Evolutionary conservation across 2,113 vertebrate species (phyloP).

Genomic region (Hippolais icterina): DNA sequence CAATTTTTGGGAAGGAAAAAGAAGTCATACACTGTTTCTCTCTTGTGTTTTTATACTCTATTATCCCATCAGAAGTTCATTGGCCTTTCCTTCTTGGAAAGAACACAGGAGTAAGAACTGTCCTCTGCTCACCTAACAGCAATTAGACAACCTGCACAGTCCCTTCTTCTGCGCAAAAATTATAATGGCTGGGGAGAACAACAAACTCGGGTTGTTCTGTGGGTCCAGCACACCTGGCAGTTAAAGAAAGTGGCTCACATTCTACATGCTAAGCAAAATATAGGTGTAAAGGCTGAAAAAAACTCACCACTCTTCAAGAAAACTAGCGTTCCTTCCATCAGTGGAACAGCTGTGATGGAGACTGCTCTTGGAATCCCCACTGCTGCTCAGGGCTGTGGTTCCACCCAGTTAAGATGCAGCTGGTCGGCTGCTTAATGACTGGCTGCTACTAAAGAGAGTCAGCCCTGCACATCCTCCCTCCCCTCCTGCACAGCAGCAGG

Average conservation of each 20-base stretch:
- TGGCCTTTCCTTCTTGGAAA: background rate
- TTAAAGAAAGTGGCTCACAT: background rate
- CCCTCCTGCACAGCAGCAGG: background rate
- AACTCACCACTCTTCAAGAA: background rate
- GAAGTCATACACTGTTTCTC: rapidly evolving
- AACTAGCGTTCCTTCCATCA: background rate
- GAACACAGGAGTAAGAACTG: background rate
- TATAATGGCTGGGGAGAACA: background rate
- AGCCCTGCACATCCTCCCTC: background rate
- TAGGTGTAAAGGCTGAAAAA: background rate
- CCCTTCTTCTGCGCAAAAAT: background rate
- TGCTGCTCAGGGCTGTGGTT: background rate
- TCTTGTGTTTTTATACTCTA: background rate
- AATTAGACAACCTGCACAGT: rapidly evolving
- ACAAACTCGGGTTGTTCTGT: background rate
- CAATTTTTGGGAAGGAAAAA: background rate
- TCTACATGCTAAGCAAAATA: background rate
- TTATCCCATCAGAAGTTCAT: background rate
- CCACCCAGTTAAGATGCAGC: background rate
- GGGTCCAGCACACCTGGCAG: background rate
- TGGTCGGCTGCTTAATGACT: rapidly evolving
- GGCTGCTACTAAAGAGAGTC: background rate
- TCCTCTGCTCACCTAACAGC: background rate
- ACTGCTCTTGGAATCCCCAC: background rate
- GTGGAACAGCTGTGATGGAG: background rate